Conservation (phyloP, 2,797 vertebrate genomes). For the Aplochiton taeniatus region DNA sequence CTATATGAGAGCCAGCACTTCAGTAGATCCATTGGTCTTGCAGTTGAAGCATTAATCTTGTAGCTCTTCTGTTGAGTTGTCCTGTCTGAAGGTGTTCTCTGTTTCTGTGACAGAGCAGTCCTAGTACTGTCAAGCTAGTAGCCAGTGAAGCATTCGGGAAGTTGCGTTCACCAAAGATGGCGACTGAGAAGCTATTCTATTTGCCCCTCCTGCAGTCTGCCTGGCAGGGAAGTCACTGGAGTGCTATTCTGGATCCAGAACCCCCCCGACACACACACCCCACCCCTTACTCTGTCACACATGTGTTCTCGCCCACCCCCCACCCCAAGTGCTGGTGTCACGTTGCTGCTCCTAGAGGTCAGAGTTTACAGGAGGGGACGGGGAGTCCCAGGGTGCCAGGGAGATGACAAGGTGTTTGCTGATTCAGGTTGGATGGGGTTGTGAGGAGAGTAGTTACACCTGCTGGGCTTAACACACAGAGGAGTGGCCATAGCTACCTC, state of each 20-base stretch:
- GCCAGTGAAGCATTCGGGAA: too few species aligned
- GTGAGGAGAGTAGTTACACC: too few species aligned
- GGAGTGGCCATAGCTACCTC: too few species aligned
- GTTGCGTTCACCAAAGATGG: too few species aligned
- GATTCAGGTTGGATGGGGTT: conserved; percentile 1
- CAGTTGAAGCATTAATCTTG: too few species aligned
- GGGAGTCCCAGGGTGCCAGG: conserved; percentile 26
- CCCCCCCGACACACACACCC: conserved; percentile 25
- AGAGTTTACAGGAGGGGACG: neutral
- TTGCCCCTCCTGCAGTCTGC: conserved; percentile 3
- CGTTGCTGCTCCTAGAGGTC: conserved; percentile 23
- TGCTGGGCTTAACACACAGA: too few species aligned
- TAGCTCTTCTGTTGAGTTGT: too few species aligned
- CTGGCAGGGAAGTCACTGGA: conserved; percentile 5
- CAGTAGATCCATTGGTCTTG: too few species aligned
- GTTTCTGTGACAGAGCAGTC: too few species aligned
- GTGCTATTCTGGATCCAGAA: conserved; percentile 9
- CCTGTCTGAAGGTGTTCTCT: too few species aligned
- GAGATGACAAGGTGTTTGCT: neutral
- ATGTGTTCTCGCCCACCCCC: conserved; percentile 15
- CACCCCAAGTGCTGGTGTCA: conserved; percentile 23
- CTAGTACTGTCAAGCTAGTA: too few species aligned
- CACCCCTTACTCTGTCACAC: conserved; percentile 30
- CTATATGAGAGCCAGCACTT: too few species aligned
- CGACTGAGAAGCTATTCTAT: neutral